Percentiles rank a stretch among this genome's conserved stretches.
These are phyloP conservation scores for Pantherophis guttatus DNA, from an alignment of 2,113 vertebrate species.

Conservation along the genomic window DNA sequence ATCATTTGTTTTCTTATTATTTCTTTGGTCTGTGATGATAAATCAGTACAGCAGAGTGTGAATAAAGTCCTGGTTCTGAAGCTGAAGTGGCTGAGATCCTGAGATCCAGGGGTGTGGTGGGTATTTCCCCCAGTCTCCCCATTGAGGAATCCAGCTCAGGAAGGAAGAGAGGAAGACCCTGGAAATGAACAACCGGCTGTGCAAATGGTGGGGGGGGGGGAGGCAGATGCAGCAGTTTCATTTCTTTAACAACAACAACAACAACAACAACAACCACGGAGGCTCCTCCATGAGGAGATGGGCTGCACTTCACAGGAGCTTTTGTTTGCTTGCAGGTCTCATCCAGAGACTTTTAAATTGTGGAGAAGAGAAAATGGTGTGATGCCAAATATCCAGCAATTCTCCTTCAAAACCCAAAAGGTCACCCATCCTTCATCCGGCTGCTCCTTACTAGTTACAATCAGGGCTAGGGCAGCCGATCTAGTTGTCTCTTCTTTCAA, in stretches of 20 bases:
- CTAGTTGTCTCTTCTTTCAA: background rate
- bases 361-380: background rate
- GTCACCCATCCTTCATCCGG: background rate
- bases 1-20: background rate
- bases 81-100: background rate
- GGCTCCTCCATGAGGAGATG: background rate
- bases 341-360: background rate
- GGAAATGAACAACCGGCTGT: background rate
- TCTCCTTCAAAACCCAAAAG: background rate
- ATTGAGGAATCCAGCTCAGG: background rate
- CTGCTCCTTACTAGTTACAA: background rate
- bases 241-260: background rate
- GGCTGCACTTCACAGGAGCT: background rate
- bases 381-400: background rate
- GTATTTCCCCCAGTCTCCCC: background rate
- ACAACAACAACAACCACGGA: background rate
- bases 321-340: slow-evolving; percentile 19
- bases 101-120: background rate
- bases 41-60: background rate
- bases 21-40: background rate
- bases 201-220: background rate
- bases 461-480: background rate
- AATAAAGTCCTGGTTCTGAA: background rate
- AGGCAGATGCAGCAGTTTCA: background rate
- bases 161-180: background rate